Base-by-base conservation (phyloP, 64 coral and sea anemone species). In the Cladopsammia gracilis region DNA sequence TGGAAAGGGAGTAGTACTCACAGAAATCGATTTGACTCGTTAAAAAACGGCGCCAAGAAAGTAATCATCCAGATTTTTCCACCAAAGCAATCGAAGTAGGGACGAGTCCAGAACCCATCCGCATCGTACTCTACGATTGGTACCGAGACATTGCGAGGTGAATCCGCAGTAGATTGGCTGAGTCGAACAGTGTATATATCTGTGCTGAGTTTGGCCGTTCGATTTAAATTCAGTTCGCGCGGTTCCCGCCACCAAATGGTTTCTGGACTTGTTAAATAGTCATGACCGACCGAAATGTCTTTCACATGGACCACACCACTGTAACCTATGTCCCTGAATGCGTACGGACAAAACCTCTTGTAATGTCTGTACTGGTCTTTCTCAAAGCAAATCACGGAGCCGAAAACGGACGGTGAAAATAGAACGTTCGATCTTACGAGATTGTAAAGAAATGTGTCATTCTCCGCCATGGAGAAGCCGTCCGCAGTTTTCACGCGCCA, bases 51-150 rank as follows among this genome's bases (percentile, higher is more conserved):
- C 4, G 83, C 91, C 71, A 93, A 22, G 65, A 82, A 93, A 13
- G 91, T 93, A 20, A 87, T 85, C 91, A 93, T 93, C 91, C 91
- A 93, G 19, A 73, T 93, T 24, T 93, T 25, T 14, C 91, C 91
- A 5, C 91, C 91, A 69, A 93, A 93, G 20, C 91, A 93, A 70
- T 93, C 91, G 52, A 93, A 93, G 53, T 93, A 93, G 16, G 91
- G 91, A n/a, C 82, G 71, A 14, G 91, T 93, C 91, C 91, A 93
- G 47, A 58, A 68, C 3, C 91, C 91, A 9, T 93, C 70, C 0
- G 61, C 10, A 9, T 75, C 57, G 45, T 86, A 86, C 8, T 77
- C 11, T 4, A 93, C 62, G 4, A 93, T 47, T 2, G 91, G 91
- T 22, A 93, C 42, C 1, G 82, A 66, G 1, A 76, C 2, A 20